Conservation (phyloP, 2,888 invertebrate genomes). For the Stegophylla sp. region DNA sequence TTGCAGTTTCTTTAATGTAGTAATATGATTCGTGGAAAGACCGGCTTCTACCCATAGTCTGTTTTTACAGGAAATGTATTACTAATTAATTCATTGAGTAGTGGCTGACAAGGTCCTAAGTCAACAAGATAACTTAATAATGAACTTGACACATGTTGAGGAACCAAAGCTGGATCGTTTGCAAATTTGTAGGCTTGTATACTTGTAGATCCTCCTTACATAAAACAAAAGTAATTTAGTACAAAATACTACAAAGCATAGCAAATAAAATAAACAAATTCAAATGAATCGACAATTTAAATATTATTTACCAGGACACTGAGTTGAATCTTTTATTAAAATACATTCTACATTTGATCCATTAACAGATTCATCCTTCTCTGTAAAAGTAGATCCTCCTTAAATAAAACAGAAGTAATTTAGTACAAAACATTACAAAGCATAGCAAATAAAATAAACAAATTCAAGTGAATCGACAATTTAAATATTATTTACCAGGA, state of each 20-base stretch:
- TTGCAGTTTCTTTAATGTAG: background rate
- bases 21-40: slow-evolving; percentile 9
- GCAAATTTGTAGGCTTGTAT: background rate
- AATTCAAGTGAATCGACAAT: too few species aligned
- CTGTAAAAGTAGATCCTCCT: too few species aligned
- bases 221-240: background rate
- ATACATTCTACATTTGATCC: too few species aligned
- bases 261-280: background rate
- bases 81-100: slow-evolving; percentile 6
- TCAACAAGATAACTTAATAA: slow-evolving; percentile 3
- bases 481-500: background rate
- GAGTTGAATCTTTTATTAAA: too few species aligned
- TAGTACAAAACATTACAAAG: background rate
- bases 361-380: too few species aligned
- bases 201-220: background rate
- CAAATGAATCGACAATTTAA: background rate
- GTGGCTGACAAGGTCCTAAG: background rate
- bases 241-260: background rate
- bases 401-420: background rate
- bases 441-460: background rate
- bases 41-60: background rate
- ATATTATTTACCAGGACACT: background rate
- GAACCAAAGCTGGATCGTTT: background rate
- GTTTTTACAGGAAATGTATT: background rate
- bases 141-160: background rate